These are phyloP conservation scores for Itoplectis maculator DNA, from an alignment of 2,888 invertebrate genomes.

Conservation along the genomic window DNA sequence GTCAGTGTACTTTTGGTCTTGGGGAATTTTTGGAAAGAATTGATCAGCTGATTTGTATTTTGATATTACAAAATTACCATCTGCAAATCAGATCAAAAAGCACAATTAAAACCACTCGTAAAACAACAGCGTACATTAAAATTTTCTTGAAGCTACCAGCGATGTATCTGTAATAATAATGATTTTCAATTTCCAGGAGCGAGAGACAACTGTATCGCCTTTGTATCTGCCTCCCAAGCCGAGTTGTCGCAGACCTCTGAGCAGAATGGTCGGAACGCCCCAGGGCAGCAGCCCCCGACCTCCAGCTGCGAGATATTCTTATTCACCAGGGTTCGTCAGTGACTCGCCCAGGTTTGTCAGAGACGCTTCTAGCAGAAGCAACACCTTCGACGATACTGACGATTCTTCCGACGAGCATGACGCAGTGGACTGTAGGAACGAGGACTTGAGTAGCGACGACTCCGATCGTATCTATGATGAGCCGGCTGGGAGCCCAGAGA, in stretches of 20 bases:
- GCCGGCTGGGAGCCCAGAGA: no score
- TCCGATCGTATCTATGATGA: no score
- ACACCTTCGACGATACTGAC: background rate
- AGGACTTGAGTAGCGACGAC: constrained; percentile 1
- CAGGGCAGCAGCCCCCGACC: no score
- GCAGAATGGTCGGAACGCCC: constrained; percentile 56
- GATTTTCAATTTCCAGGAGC: constrained; percentile 15
- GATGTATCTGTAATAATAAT: no score
- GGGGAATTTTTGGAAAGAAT: no score
- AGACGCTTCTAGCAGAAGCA: no score
- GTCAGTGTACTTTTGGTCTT: background rate
- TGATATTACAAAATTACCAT: no score
- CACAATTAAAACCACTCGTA: no score
- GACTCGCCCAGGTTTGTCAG: background rate
- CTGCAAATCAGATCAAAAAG: no score
- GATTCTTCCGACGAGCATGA: background rate
- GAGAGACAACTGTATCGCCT: background rate
- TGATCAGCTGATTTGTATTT: no score
- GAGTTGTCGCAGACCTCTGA: constrained; percentile 38
- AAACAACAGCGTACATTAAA: no score
- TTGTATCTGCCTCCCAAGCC: constrained; percentile 33
- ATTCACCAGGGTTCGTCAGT: background rate
- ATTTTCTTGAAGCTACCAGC: background rate
- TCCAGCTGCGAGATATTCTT: background rate
- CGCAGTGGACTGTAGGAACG: background rate